Evolutionary conservation across 2,888 invertebrate species (phyloP), one percentile per base, ranked within the genome.

Genomic region (Pasiphila rectangulata): DNA sequence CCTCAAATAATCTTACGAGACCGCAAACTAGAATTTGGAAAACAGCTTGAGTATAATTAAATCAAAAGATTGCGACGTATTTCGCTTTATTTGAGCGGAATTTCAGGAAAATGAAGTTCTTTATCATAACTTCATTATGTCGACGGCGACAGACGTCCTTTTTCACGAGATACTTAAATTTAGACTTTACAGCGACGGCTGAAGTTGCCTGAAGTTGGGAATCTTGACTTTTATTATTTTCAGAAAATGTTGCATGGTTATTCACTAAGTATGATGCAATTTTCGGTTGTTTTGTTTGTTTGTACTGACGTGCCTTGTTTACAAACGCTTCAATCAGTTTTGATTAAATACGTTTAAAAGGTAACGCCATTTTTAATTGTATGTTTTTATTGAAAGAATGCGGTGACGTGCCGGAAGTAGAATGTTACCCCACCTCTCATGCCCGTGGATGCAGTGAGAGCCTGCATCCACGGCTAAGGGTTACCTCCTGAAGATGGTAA

Each of bases 91-190:
- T 71, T 66, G 43, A 57, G 67, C 59, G 58, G 54, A 71, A 73
- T 69, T 67, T 74, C 65, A 64, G 56, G 64, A 69, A 75, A 76
- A 74, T 70, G 54, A 75, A 77, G 66, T 76, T 72, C 67, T 79
- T 75, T 70, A 72, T 71, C 64, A 68, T 71, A 76, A 79, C 67
- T 79, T 81, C 72, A 75, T 80, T 76, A 79, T 66, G 58, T 56
- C 58, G 59, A 55, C 58, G 59, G 55, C 64, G 57, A 63, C 43
- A 61, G 61, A 60, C 62, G 61, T 60, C 61, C 63, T 37, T 37
- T 37, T 42, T 37, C 36, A 35, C 10, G 29, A 36, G 37, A 37
- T 34, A 38, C 38, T 64, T 54, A 54, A 69, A 68, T 69, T 67
- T 58, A 59, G 30, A 32, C 45, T 32, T 37, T 19, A 19, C 29